phyloP scores from a whole-genome alignment of 2,113 vertebrate species.

The Mirounga angustirostris region DNA sequence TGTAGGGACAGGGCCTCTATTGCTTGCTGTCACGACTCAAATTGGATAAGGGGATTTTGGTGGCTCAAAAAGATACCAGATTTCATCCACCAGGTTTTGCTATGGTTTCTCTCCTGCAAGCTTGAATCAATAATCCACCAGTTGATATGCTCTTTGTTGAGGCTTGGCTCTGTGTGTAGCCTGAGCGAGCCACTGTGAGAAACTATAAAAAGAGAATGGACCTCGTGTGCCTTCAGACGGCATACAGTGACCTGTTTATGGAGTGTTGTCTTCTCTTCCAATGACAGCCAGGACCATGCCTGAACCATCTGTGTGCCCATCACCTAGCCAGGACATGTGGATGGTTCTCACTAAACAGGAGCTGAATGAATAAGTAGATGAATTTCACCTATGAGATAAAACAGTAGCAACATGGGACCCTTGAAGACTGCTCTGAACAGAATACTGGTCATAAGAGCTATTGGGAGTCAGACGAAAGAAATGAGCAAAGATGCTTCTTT shows the following conservation, averaged over 20 bases:
- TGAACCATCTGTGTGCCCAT: neutral
- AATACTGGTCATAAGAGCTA: neutral
- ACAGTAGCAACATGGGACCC: neutral
- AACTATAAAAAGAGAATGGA: neutral
- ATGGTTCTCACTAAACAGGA: neutral
- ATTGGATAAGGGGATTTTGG: neutral
- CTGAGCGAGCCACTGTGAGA: neutral
- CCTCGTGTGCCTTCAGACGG: neutral
- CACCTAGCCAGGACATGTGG: neutral
- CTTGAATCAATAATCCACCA: neutral
- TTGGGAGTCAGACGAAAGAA: neutral
- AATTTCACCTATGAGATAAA: neutral
- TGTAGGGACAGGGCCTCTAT: neutral
- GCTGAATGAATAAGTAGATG: neutral
- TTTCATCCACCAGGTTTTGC: neutral
- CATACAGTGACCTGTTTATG: neutral
- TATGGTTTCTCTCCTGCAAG: conserved; percentile 23
- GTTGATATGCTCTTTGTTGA: neutral
- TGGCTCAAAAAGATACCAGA: neutral
- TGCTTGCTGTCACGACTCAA: neutral
- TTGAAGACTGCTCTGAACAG: neutral
- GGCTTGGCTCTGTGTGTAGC: neutral
- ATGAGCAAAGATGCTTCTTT: neutral
- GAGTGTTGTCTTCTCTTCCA: neutral
- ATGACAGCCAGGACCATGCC: neutral